These are phyloP conservation scores for Hemichromis elongatus DNA, from an alignment of 2,113 vertebrate species.

Conservation along the genomic window DNA sequence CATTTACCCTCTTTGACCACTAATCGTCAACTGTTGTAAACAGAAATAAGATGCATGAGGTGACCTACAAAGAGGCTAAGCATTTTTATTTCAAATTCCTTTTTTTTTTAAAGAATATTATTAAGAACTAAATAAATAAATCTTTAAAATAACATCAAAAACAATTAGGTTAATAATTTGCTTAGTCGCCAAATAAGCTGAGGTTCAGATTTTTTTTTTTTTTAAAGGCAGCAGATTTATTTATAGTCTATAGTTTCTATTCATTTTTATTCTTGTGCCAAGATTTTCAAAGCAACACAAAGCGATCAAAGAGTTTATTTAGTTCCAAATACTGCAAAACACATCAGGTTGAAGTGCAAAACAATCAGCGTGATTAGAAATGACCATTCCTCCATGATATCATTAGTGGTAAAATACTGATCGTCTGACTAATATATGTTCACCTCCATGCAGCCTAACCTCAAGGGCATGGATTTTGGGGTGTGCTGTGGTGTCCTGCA, in stretches of 20 bases:
- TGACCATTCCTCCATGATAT: background rate
- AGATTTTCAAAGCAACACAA: background rate
- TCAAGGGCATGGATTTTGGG: background rate
- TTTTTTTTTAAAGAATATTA: background rate
- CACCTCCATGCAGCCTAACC: background rate
- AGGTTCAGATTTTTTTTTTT: background rate
- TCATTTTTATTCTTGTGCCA: background rate
- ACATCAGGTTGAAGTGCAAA: background rate
- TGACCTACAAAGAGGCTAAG: background rate
- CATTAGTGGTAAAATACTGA: background rate
- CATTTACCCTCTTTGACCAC: conserved; percentile 26
- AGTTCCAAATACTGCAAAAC: background rate
- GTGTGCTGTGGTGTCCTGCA: background rate
- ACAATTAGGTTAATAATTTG: background rate
- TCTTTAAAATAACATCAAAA: background rate
- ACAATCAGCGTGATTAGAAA: background rate
- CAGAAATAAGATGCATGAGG: background rate
- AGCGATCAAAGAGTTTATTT: background rate
- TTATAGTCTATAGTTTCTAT: background rate
- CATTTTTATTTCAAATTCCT: background rate
- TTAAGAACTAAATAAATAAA: background rate
- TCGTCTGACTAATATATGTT: background rate
- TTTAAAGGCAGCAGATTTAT: background rate
- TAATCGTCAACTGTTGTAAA: conserved; percentile 7
- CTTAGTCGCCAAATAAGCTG: background rate